Evolutionary conservation across 2,113 vertebrate genomes (phyloP).

Genomic region (Sphaerodactylus townsendi): DNA sequence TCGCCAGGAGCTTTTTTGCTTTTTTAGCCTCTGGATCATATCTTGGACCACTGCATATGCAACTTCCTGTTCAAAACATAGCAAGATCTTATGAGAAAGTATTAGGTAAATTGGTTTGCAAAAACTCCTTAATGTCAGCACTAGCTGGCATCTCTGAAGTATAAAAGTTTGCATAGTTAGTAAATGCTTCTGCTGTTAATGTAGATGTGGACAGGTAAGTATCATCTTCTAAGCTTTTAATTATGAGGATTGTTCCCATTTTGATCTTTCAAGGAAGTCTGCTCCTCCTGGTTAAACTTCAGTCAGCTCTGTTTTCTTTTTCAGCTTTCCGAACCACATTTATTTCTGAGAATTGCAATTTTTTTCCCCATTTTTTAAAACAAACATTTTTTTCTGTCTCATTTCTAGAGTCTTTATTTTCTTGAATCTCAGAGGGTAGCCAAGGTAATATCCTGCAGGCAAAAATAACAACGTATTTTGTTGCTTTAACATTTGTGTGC

Average conservation of each 20-base stretch:
- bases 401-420: neutral
- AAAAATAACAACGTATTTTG: too few relatives aligned
- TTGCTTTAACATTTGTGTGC: too few relatives aligned
- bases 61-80: neutral
- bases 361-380: neutral
- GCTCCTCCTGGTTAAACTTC: neutral
- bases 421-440: too few relatives aligned
- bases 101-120: constrained; percentile 11
- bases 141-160: neutral
- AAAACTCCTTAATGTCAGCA: constrained; percentile 21
- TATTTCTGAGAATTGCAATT: neutral
- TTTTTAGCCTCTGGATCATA: constrained; percentile 7
- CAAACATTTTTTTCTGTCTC: neutral
- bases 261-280: neutral
- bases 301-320: neutral
- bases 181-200: neutral
- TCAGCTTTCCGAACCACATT: neutral
- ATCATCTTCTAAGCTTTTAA: constrained; percentile 11
- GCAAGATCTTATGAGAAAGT: neutral
- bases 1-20: neutral
- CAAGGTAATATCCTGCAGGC: too few relatives aligned
- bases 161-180: neutral
- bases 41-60: neutral
- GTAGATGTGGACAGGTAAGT: constrained; percentile 14
- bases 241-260: constrained; percentile 5